Evolutionary conservation across 2,113 vertebrate genomes (phyloP).

Genomic region (Hystrix brachyura): DNA sequence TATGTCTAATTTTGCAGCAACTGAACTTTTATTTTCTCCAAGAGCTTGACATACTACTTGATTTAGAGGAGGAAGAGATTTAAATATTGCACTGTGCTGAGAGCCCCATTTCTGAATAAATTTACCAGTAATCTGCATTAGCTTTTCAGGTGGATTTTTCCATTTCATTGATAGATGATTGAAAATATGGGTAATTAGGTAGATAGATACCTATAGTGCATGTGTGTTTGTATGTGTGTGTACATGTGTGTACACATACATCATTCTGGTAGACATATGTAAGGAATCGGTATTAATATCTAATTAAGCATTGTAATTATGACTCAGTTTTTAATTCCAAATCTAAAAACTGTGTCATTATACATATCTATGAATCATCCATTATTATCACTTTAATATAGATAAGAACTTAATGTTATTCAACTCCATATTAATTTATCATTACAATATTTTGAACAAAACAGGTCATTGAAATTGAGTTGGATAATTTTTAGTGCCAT

Average conservation of each 20-base stretch:
- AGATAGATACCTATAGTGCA: not conserved
- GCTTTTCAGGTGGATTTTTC: not conserved
- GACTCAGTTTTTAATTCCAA: conserved; percentile 26
- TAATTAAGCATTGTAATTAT: not conserved
- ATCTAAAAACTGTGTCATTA: not conserved
- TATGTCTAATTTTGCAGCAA: conserved; percentile 67
- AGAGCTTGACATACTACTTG: conserved; percentile 8
- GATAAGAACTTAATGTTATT: not conserved
- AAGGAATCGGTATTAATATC: not conserved
- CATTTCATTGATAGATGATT: not conserved
- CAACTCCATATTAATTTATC: not conserved
- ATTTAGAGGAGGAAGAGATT: conserved; percentile 56
- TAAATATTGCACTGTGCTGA: not conserved
- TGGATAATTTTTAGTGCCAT: not conserved
- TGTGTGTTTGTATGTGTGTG: not conserved
- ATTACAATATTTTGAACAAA: not conserved
- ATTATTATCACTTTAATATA: not conserved
- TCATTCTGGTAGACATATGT: too few relatives aligned
- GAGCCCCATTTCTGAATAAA: conserved; percentile 3
- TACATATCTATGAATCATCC: not conserved
- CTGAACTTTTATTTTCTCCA: conserved; percentile 61
- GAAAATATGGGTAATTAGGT: not conserved
- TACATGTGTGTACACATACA: not conserved
- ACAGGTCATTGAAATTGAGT: not conserved
- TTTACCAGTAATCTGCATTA: not conserved